phyloP scores from a whole-genome alignment of 2,797 vertebrate species.

The Notolepis coatsorum region DNA sequence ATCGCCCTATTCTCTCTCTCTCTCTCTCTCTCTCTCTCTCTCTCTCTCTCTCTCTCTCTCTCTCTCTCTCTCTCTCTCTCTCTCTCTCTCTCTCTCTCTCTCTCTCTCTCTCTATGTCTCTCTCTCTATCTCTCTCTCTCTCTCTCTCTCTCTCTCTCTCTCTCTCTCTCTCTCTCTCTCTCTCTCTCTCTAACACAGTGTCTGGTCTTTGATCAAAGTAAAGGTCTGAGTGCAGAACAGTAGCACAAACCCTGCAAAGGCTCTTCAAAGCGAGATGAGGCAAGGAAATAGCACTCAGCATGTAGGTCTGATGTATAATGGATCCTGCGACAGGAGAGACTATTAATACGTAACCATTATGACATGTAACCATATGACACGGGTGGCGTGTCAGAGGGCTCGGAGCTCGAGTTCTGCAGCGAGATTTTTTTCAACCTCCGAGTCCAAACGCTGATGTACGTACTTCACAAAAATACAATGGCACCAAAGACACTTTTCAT shows the following conservation, averaged over 20 bases:
- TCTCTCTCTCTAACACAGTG: slow-evolving; percentile 19
- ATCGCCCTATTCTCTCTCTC: too few relatives aligned
- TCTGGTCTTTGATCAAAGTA: slow-evolving; percentile 43
- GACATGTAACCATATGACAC: neutral
- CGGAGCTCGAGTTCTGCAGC: neutral
- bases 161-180: neutral
- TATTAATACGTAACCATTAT: neutral
- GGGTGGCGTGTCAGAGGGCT: neutral
- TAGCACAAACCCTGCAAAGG: slow-evolving; percentile 14
- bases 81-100: too few relatives aligned
- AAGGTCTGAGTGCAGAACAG: slow-evolving; percentile 23
- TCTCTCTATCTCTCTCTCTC: too few relatives aligned
- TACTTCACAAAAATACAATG: neutral
- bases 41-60: too few relatives aligned
- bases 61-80: too few relatives aligned
- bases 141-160: too few relatives aligned
- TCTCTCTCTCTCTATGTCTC: too few relatives aligned
- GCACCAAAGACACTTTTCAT: neutral
- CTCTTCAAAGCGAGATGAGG: neutral
- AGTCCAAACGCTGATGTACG: too few relatives aligned
- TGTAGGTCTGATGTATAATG: neutral
- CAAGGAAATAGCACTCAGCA: neutral
- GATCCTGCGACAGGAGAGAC: neutral
- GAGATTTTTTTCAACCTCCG: neutral
- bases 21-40: too few relatives aligned